These are phyloP conservation scores for Drosophila funebris DNA, from an alignment of 1,140 invertebrate species.

Conservation along the genomic window DNA sequence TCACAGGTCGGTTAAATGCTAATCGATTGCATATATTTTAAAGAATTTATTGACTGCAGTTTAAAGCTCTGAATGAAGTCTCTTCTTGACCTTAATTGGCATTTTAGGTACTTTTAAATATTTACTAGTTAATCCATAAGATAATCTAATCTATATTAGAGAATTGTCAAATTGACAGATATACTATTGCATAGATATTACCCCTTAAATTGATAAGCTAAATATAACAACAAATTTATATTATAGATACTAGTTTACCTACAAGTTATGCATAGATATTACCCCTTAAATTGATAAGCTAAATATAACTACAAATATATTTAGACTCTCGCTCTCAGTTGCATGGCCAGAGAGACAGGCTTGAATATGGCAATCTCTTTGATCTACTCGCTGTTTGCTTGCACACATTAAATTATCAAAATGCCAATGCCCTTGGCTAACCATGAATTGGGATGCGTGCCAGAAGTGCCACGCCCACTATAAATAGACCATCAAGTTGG, in stretches of 20 bases:
- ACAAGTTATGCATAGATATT: not conserved
- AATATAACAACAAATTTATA: conserved; percentile 11
- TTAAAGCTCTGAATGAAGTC: no score
- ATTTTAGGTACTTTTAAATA: no score
- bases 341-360: conserved; percentile 7
- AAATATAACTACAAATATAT: conserved; percentile 13
- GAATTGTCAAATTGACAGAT: no score
- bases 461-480: conserved; percentile 18
- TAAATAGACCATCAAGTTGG: conserved; percentile 36
- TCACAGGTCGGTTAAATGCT: no score
- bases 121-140: no score
- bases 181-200: not conserved
- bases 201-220: not conserved
- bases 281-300: not conserved
- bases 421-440: conserved; percentile 38
- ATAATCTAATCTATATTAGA: no score
- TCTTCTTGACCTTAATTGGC: no score
- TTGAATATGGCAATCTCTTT: conserved; percentile 19
- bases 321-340: conserved; percentile 2
- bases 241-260: no score
- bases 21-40: no score
- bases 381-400: conserved; percentile 22
- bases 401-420: conserved; percentile 29
- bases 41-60: no score
- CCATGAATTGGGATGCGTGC: conserved; percentile 17